A percentile compares a stretch with the other conserved stretches of the same genome.
These are phyloP conservation scores for Augochlorella aurata DNA, from an alignment of 2,888 invertebrate genomes.

Conservation along the genomic window DNA sequence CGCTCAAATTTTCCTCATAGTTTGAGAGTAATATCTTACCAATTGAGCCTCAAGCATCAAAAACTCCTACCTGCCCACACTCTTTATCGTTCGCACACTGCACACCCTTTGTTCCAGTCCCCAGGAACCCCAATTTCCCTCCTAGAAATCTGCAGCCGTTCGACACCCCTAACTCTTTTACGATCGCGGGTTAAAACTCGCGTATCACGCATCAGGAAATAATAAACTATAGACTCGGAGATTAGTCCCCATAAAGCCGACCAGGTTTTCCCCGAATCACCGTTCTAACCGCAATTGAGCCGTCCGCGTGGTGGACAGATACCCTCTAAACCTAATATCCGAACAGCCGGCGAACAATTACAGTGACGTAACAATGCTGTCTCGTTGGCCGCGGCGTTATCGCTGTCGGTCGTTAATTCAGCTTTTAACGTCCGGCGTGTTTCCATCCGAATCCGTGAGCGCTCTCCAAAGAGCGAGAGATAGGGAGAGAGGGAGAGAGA, in stretches of 20 bases:
- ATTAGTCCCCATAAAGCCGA: conserved; percentile 1
- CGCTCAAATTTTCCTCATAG: too few relatives aligned
- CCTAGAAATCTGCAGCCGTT: neutral
- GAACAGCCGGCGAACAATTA: conserved; percentile 32
- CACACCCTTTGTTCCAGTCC: neutral
- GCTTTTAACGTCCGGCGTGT: conserved; percentile 31
- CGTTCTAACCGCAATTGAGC: conserved; percentile 22
- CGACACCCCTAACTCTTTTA: neutral
- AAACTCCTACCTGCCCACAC: too few relatives aligned
- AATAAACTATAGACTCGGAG: conserved; percentile 4
- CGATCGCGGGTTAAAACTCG: neutral
- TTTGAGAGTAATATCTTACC: too few relatives aligned
- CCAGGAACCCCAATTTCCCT: neutral
- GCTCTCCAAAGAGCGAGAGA: neutral
- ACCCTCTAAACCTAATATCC: conserved; percentile 5
- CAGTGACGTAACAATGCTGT: conserved; percentile 38
- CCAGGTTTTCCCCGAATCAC: neutral
- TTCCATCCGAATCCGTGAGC: conserved; percentile 27
- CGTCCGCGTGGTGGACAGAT: conserved; percentile 8
- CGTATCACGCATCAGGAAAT: neutral
- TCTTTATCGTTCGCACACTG: too few relatives aligned
- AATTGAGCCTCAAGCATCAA: too few relatives aligned
- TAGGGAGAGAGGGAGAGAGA: neutral
- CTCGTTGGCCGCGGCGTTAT: conserved; percentile 9
- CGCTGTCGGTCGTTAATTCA: conserved; percentile 51